Evolutionary conservation across 2,113 vertebrate species (phyloP), one percentile per base, ranked within the genome.

Genomic region (Piaya cayana): DNA sequence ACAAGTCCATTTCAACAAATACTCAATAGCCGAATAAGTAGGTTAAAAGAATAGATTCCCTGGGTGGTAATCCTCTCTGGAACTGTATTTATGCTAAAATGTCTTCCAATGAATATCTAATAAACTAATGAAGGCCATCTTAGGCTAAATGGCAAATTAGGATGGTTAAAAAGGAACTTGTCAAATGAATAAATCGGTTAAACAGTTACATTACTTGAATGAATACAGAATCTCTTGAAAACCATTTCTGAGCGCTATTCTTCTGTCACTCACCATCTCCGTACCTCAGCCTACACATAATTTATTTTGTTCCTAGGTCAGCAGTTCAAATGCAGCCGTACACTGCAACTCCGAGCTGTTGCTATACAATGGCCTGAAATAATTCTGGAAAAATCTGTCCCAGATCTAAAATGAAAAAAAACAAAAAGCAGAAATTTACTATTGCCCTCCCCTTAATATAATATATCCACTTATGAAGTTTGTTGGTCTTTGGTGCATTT

Each of bases 11-110:
- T 97, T 95, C 82, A 92, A 96, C 82, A 88, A 89, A 77, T 76
- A 82, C 59, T 71, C 29, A 19, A 63, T 94, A 85, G 90, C 64
- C 2, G 13, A 90, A 64, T 93, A 90, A 94, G 53, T 71, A 56
- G 53, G 56, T 84, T 93, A 95, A 95, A 94, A 91, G 79, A 82
- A 92, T 78, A 68, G 83, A 95, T 96, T 94, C 89, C 90, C 88
- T 77, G 65, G 86, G 79, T 1, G 0, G 58, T 91, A 97, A 96
- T 85, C 86, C 95, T 95, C 94, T 91, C 71, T 96, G 93, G 95
- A 96, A 91, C 97, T 76, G 86, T 92, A 92, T 95, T 96, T 96
- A 90, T 95, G 93, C 76, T 92, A 88, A 97, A 95, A 93, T 93
- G 86, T 94, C 58, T 88, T 91, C 64, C 26, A 4, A 59, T 88